Base-by-base conservation (phyloP, 2,888 invertebrate species). In the Actias luna region DNA sequence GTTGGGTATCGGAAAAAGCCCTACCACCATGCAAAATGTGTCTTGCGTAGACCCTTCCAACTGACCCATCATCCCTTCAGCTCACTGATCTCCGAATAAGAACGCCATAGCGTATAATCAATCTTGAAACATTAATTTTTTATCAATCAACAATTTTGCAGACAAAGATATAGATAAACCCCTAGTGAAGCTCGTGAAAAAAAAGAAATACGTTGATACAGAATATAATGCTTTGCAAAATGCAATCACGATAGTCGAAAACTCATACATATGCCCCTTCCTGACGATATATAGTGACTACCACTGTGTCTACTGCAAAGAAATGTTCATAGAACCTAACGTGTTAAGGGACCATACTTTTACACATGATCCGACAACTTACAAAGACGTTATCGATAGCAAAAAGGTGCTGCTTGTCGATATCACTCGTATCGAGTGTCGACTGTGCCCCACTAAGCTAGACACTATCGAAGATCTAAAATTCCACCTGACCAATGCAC, bases 181-280 rank as follows among this genome's bases (percentile, higher is more conserved):
- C 8, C 55, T 63, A 58, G 63, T 65, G 25, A 62, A 62, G 7
- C 62, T 64, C 50, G 59, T 64, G 0, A 64, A 64, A 16, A 65
- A 64, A 42, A 67, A 61, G 39, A 36, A 27, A 27, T 63, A 61
- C 0, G 59, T 64, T 0, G 70, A 74, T 18, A 64, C 68, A 1
- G 79, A 80, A 0, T 52, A 67, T 2, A 80, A 77, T 55, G 62
- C 76, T 0, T 71, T 78, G 14, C 69, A 69, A 1, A 87, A 88
- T 62, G 72, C 82, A 0, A 66, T 75, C 0, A 76, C 79, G 1
- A 77, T 89, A 10, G 79, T 89, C 0, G 82, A 85, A 27, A 82
- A 79, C 39, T 87, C 88, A 0, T 87, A 77, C 46, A 84, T 80
- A 0, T 87, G 88, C 58, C 88, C 88, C 0, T 88, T 88, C 59